These are phyloP conservation scores for Chaetorhynchus papuensis DNA, from an alignment of 2,113 vertebrate genomes.

Conservation along the genomic window DNA sequence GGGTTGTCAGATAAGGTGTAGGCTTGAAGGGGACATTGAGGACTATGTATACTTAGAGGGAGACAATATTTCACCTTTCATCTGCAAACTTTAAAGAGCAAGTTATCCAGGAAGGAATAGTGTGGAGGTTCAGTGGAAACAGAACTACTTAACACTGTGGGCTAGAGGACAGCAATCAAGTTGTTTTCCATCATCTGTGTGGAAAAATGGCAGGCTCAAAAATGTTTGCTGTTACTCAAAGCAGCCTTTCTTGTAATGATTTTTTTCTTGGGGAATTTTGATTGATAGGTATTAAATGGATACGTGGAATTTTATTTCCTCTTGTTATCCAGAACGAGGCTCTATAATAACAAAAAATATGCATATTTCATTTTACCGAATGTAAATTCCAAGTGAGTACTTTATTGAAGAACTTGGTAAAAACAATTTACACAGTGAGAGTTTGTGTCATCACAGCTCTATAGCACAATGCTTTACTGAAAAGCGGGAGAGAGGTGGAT, in stretches of 20 bases:
- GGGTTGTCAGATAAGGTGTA: neutral
- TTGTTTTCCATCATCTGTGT: neutral
- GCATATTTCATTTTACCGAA: neutral
- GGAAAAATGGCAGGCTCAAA: constrained; percentile 14
- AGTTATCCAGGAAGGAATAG: constrained; percentile 51
- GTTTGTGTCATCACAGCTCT: neutral
- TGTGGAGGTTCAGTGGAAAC: constrained; percentile 35
- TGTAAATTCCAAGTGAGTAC: neutral
- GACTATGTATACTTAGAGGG: constrained; percentile 8
- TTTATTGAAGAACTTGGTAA: neutral
- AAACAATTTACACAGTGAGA: neutral
- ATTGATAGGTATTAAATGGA: neutral
- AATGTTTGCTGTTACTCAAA: constrained; percentile 4
- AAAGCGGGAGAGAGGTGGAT: neutral
- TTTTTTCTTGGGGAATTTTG: neutral
- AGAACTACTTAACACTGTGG: constrained; percentile 22
- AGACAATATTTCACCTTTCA: constrained; percentile 41
- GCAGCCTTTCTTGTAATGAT: neutral
- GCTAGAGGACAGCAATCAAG: neutral
- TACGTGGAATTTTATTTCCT: neutral
- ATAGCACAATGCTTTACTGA: neutral
- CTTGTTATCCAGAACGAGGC: neutral
- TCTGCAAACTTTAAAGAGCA: constrained; percentile 32
- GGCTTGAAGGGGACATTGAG: neutral
- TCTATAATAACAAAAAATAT: neutral